Evolutionary conservation across 2,888 invertebrate species (phyloP).

Genomic region (Cephus pygmeus): DNA sequence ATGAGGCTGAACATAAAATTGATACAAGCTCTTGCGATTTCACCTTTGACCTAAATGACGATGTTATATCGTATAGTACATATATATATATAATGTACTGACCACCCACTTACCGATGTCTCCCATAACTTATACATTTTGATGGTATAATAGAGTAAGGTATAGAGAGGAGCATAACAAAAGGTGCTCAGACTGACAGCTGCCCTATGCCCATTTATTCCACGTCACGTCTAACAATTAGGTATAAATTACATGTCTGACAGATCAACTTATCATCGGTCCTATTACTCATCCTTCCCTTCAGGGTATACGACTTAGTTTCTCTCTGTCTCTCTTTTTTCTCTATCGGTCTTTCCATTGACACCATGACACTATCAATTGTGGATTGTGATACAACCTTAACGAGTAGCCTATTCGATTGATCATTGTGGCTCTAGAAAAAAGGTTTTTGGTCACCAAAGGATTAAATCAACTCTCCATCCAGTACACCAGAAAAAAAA

Average conservation of each 20-base stretch:
- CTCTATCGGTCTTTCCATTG: background rate
- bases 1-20: background rate
- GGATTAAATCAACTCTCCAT: background rate
- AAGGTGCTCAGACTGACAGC: conserved; percentile 22
- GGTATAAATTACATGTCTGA: conserved; percentile 39
- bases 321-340: background rate
- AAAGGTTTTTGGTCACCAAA: background rate
- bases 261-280: conserved; percentile 40
- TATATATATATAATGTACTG: conserved; percentile 4
- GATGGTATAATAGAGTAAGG: conserved; percentile 25
- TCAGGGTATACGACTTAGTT: background rate
- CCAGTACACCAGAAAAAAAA: background rate
- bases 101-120: conserved; percentile 26
- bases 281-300: conserved; percentile 36
- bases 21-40: background rate
- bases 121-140: conserved; percentile 23
- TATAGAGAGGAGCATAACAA: conserved; percentile 15
- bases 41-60: conserved; percentile 13
- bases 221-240: conserved; percentile 38
- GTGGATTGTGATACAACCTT: background rate
- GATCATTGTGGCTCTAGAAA: background rate
- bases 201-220: conserved; percentile 35
- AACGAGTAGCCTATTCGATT: background rate
- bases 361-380: background rate
- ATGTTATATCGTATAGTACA: conserved; percentile 10